phyloP scores from a whole-genome alignment of 2,888 invertebrate genomes.

The Scaptomyza cyrtandrae region DNA sequence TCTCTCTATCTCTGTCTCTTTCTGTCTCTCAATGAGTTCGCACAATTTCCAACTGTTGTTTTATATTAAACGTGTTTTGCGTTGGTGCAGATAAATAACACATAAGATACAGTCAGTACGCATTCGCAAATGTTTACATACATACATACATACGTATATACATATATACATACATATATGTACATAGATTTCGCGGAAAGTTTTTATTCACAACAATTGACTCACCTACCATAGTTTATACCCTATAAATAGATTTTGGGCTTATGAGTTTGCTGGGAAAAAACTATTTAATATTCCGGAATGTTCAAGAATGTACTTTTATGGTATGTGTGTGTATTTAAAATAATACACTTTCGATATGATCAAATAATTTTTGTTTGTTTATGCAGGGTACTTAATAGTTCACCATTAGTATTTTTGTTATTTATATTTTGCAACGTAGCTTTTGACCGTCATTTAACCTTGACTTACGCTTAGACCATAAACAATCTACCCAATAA shows the following conservation, averaged over 20 bases:
- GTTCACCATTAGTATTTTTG: neutral
- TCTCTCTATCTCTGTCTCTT: conserved; percentile 8
- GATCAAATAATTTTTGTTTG: too few species aligned
- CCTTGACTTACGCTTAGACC: conserved; percentile 32
- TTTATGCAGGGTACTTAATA: conserved; percentile 14
- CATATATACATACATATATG: neutral
- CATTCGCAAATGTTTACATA: neutral
- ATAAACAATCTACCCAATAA: conserved; percentile 17
- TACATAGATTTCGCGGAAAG: conserved; percentile 49
- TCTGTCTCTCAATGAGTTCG: conserved; percentile 40
- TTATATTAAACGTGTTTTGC: conserved; percentile 18
- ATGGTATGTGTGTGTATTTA: too few species aligned
- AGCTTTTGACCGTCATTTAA: conserved; percentile 40
- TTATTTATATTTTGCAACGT: neutral
- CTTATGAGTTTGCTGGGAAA: neutral
- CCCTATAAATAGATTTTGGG: conserved; percentile 14
- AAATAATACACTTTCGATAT: too few species aligned
- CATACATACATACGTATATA: neutral
- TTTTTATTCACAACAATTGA: conserved; percentile 53
- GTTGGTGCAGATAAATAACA: conserved; percentile 14
- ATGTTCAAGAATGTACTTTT: too few species aligned
- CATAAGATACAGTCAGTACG: neutral
- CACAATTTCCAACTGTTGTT: conserved; percentile 50
- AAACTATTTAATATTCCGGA: neutral
- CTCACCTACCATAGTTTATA: conserved; percentile 21